These are phyloP conservation scores for Drosophila conformis DNA, from an alignment of 2,888 invertebrate species.

Conservation along the genomic window DNA sequence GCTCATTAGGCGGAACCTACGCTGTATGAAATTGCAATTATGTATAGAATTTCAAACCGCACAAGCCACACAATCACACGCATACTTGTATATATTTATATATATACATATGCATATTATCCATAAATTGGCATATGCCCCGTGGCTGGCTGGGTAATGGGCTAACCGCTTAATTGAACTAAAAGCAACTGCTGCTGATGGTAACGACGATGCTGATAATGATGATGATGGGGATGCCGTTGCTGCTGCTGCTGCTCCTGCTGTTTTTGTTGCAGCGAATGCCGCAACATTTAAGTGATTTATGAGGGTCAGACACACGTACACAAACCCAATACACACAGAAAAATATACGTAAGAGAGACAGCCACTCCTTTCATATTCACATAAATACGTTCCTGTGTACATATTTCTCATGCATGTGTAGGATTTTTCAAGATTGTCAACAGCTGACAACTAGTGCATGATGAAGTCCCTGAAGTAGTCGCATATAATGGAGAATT, in stretches of 20 bases:
- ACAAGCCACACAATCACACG: constrained; percentile 42
- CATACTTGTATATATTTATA: neutral
- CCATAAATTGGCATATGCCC: constrained; percentile 59
- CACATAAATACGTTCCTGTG: constrained; percentile 19
- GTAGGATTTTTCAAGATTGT: constrained; percentile 70
- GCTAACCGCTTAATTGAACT: constrained; percentile 67
- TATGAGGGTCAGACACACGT: constrained; percentile 55
- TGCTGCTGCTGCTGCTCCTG: constrained; percentile 16
- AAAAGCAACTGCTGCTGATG: constrained; percentile 54
- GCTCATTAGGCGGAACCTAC: constrained; percentile 33
- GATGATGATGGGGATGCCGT: constrained; percentile 13
- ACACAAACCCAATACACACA: neutral
- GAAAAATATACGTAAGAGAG: constrained; percentile 11
- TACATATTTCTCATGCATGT: constrained; percentile 12
- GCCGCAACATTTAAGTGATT: constrained; percentile 69
- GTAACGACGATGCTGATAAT: constrained; percentile 14
- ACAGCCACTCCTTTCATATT: neutral
- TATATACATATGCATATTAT: constrained; percentile 11
- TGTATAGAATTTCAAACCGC: constrained; percentile 36
- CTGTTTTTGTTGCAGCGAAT: constrained; percentile 31
- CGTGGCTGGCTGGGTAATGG: constrained; percentile 15
- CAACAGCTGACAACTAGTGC: constrained; percentile 59
- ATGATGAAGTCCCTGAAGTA: constrained; percentile 33
- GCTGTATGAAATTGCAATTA: constrained; percentile 46
- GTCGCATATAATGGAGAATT: constrained; percentile 5